Conservation (phyloP, 2,797 vertebrate genomes). For the Apogon talboti region DNA sequence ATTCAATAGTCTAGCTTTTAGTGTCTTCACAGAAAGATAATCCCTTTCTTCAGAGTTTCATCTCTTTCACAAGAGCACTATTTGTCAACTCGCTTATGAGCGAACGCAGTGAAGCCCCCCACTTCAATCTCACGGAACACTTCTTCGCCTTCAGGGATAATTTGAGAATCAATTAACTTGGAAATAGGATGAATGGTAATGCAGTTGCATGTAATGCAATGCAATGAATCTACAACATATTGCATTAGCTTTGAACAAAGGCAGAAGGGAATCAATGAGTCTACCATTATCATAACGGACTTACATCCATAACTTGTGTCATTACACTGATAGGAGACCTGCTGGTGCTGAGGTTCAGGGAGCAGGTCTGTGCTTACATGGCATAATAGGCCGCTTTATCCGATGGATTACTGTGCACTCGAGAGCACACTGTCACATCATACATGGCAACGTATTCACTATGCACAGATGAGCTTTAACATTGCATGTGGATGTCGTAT, state of each 20-base stretch:
- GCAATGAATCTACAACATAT: conserved; percentile 59
- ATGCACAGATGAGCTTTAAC: not conserved
- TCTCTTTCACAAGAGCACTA: conserved; percentile 36
- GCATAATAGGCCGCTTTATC: conserved; percentile 25
- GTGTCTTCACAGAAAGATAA: conserved; percentile 34
- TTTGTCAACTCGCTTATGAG: conserved; percentile 44
- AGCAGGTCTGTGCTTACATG: conserved; percentile 33
- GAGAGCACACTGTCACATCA: conserved; percentile 33
- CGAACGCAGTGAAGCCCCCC: conserved; percentile 8
- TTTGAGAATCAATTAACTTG: conserved; percentile 52
- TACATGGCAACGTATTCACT: not conserved
- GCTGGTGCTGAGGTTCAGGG: conserved; percentile 33
- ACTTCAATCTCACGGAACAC: conserved; percentile 18
- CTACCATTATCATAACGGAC: conserved; percentile 68
- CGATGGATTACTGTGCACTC: conserved; percentile 23
- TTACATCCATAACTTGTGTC: conserved; percentile 63
- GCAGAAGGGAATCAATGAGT: conserved; percentile 66
- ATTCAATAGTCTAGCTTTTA: conserved; percentile 62
- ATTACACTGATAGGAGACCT: conserved; percentile 53
- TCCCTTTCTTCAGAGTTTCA: conserved; percentile 38
- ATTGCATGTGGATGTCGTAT: not conserved
- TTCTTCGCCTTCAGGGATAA: conserved; percentile 33
- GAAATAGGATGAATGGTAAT: conserved; percentile 40
- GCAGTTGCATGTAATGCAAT: conserved; percentile 40
- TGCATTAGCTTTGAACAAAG: conserved; percentile 64